phyloP scores from a whole-genome alignment of 2,113 vertebrate genomes.

The Scolopax mira region DNA sequence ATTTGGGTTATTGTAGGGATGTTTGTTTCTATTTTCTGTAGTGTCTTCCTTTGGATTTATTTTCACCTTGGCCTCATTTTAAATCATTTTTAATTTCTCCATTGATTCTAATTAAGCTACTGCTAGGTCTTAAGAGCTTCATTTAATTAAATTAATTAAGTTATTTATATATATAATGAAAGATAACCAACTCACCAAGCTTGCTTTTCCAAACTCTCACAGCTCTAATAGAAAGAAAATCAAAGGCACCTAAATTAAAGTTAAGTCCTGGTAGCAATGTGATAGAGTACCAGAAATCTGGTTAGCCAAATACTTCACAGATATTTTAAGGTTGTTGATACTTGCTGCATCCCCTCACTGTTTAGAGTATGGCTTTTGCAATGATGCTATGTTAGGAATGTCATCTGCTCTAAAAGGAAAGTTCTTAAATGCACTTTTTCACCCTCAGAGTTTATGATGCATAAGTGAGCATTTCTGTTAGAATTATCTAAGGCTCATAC shows the following conservation, averaged over 20 bases:
- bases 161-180: conserved; percentile 33
- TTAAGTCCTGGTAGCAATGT: neutral
- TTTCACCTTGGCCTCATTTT: neutral
- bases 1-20: neutral
- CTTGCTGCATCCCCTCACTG: neutral
- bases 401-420: neutral
- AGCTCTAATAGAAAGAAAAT: neutral
- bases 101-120: conserved; percentile 44
- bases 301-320: neutral
- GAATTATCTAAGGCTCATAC: neutral
- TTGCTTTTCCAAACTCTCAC: neutral
- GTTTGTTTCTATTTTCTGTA: neutral
- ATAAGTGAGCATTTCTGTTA: neutral
- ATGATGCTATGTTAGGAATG: neutral
- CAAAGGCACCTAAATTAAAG: neutral
- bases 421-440: neutral
- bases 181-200: neutral
- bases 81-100: conserved; percentile 1
- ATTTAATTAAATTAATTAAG: conserved; percentile 31
- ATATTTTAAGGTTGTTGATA: accelerated
- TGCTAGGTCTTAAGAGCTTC: neutral
- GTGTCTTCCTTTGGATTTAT: neutral
- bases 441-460: neutral
- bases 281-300: neutral
- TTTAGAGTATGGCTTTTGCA: neutral